These are phyloP conservation scores for Drosophila willistoni DNA, from an alignment of 1,140 invertebrate genomes.

Conservation along the genomic window DNA sequence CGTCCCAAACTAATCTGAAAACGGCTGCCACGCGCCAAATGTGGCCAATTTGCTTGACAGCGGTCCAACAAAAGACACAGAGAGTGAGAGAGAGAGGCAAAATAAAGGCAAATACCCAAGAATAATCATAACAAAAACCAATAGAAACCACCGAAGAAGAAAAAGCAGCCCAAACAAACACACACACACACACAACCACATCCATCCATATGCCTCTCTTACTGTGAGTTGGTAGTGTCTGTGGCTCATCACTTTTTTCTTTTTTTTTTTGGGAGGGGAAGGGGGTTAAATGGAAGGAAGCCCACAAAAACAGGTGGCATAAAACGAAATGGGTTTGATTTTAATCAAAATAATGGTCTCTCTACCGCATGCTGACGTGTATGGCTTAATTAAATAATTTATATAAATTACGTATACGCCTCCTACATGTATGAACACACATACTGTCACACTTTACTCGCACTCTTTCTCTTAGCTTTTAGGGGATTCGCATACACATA, in stretches of 20 bases:
- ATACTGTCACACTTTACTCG: background rate
- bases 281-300: background rate
- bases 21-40: constrained; percentile 64
- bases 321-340: constrained; percentile 74
- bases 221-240: background rate
- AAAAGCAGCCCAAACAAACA: constrained; percentile 9
- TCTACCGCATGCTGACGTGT: constrained; percentile 61
- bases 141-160: constrained; percentile 42
- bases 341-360: constrained; percentile 75
- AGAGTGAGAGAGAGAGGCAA: background rate
- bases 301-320: constrained; percentile 61
- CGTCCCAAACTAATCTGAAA: constrained; percentile 52
- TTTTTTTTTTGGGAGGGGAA: too few species aligned
- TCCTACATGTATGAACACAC: constrained; percentile 26
- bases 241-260: background rate
- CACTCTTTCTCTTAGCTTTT: background rate
- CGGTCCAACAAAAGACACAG: constrained; percentile 1
- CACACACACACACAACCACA: background rate
- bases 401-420: constrained; percentile 68
- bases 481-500: background rate
- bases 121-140: constrained; percentile 66
- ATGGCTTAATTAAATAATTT: constrained; percentile 79
- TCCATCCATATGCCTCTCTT: background rate
- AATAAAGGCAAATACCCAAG: constrained; percentile 48
- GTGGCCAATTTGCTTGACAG: constrained; percentile 61